Conservation (phyloP, 2,888 invertebrate genomes). For the Cheilosia urbana region DNA sequence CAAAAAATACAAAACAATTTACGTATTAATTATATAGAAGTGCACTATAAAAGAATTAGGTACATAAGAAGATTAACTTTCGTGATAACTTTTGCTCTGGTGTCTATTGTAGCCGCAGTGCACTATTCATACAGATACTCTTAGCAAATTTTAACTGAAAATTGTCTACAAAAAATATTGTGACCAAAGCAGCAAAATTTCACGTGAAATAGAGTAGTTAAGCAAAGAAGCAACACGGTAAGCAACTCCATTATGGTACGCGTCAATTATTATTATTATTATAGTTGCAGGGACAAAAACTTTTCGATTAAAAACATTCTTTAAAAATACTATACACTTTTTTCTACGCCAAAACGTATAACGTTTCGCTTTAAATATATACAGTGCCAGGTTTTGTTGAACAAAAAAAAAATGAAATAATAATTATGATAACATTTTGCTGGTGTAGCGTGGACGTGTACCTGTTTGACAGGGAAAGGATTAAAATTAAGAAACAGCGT, state of each 20-base stretch:
- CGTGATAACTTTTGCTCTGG: slow-evolving; percentile 16
- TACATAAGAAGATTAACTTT: slow-evolving; percentile 29
- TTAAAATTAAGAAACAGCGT: slow-evolving; percentile 54
- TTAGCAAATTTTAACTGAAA: slow-evolving; percentile 2
- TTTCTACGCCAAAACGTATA: slow-evolving; percentile 7
- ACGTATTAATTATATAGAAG: slow-evolving; percentile 10
- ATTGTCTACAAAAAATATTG: slow-evolving; percentile 13
- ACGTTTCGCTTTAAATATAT: slow-evolving; percentile 8
- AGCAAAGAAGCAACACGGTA: slow-evolving; percentile 38
- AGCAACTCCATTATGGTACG: slow-evolving; percentile 14
- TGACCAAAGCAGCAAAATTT: background rate
- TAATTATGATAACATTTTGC: background rate
- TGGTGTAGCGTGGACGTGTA: slow-evolving; percentile 18
- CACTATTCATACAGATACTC: slow-evolving; percentile 26
- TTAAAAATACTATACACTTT: background rate
- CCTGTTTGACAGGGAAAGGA: slow-evolving; percentile 38
- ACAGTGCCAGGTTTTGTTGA: slow-evolving; percentile 18
- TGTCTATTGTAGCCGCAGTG: slow-evolving; percentile 39
- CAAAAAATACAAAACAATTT: slow-evolving; percentile 22
- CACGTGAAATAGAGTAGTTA: slow-evolving; percentile 2
- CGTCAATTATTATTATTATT: background rate
- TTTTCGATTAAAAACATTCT: slow-evolving; percentile 17
- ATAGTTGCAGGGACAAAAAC: background rate
- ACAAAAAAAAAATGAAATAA: background rate
- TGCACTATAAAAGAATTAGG: slow-evolving; percentile 28